Evolutionary conservation across 2,797 vertebrate genomes (phyloP).

Genomic region (Tolypeutes matacus): DNA sequence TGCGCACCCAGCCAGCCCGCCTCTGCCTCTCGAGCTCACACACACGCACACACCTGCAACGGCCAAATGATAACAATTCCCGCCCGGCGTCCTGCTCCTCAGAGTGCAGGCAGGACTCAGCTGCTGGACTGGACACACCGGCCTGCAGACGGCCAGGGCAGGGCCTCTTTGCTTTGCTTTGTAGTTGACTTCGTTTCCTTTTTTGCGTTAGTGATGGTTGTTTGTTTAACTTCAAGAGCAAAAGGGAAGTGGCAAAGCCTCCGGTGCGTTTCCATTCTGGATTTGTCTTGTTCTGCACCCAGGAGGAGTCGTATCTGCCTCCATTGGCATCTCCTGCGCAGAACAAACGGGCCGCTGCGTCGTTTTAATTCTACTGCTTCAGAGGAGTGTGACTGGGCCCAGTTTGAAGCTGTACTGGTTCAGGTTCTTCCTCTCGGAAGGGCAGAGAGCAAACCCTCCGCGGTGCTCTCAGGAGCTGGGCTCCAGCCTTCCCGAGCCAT

Average conservation of each 20-base stretch:
- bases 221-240: not conserved
- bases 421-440: not conserved
- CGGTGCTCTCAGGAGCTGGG: too few species aligned
- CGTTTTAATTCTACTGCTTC: too few species aligned
- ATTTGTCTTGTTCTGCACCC: too few species aligned
- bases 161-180: not conserved
- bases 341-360: not conserved
- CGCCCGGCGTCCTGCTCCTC: too few species aligned
- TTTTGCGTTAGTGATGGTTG: not conserved
- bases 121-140: accelerated
- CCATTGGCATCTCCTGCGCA: accelerated
- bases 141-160: too few species aligned
- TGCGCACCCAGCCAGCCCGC: accelerated
- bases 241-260: accelerated
- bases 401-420: accelerated
- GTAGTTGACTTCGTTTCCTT: accelerated
- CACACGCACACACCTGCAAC: accelerated
- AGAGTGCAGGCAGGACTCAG: not conserved
- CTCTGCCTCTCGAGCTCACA: not conserved
- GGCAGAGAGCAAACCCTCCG: too few species aligned
- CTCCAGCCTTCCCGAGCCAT: too few species aligned
- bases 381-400: accelerated
- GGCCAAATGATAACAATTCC: accelerated
- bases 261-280: not conserved
- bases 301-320: not conserved